These are phyloP conservation scores for Protobothrops flavoviridis DNA, from an alignment of 2,113 vertebrate species.

Conservation along the genomic window DNA sequence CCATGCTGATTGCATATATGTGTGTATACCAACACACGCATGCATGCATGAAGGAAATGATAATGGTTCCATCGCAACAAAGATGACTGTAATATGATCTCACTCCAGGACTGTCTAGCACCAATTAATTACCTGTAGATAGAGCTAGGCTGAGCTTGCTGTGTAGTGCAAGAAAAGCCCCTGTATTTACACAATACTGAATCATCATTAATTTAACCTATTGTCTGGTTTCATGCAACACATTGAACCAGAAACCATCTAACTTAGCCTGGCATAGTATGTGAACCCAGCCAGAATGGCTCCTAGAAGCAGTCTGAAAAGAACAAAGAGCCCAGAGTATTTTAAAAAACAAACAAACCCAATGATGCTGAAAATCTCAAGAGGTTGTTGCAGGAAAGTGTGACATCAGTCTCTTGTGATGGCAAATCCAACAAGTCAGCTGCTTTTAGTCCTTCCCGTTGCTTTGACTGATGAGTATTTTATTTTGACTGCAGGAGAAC, in stretches of 20 bases:
- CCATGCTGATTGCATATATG: background rate
- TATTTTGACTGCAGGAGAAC: conserved; percentile 82
- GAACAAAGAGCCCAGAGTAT: background rate
- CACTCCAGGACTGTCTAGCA: background rate
- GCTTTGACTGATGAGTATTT: background rate
- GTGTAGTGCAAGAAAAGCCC: background rate
- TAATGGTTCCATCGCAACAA: background rate
- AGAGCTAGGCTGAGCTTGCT: background rate
- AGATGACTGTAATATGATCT: background rate
- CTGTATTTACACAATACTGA: background rate
- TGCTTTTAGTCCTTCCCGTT: fast-evolving
- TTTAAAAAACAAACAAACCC: background rate
- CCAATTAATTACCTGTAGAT: background rate
- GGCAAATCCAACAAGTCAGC: background rate
- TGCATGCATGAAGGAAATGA: background rate
- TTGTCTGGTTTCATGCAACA: background rate
- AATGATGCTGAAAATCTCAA: background rate
- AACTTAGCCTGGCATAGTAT: background rate
- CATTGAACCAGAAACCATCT: background rate
- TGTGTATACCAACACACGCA: background rate
- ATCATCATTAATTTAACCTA: background rate
- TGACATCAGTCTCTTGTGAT: background rate
- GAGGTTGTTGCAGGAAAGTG: background rate
- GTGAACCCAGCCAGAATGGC: background rate
- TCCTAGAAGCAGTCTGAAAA: background rate